Conservation (phyloP, 1,140 invertebrate species). For the Chrysopa pallens region DNA sequence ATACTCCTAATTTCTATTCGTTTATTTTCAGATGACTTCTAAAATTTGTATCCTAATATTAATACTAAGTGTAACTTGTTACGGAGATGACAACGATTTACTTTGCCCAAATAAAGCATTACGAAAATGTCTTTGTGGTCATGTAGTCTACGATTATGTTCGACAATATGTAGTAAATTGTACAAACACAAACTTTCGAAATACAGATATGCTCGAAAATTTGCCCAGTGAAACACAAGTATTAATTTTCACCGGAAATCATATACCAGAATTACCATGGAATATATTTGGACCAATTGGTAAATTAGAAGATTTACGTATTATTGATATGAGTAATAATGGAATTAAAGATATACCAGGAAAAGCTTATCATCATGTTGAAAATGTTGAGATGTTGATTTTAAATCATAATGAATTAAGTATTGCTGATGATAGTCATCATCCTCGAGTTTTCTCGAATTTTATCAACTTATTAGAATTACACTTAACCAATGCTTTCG, state of each 20-base stretch:
- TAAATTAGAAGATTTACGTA: conserved; percentile 34
- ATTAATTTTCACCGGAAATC: conserved; percentile 57
- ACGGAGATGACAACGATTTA: no score
- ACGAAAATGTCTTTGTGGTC: conserved; percentile 30
- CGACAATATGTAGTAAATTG: conserved; percentile 53
- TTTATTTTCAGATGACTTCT: no score
- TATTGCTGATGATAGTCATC: conserved; percentile 38
- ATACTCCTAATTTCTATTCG: conserved; percentile 26
- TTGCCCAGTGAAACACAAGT: conserved; percentile 48
- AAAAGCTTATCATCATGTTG: conserved; percentile 59
- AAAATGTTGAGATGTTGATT: conserved; percentile 47
- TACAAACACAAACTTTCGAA: conserved; percentile 39
- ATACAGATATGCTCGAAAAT: conserved; percentile 34
- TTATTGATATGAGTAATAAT: conserved; percentile 64
- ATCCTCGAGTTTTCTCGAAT: conserved; percentile 62
- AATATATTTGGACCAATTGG: conserved; percentile 49
- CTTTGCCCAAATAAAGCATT: conserved; percentile 9
- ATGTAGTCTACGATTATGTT: conserved; percentile 27
- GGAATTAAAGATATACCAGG: conserved; percentile 54
- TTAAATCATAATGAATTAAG: conserved; percentile 57
- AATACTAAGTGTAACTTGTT: no score
- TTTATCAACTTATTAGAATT: conserved; percentile 52
- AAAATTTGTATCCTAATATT: no score
- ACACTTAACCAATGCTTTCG: conserved; percentile 60
- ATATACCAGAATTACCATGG: conserved; percentile 39